Evolutionary conservation across 37 sponge, comb jelly and placozoan genomes (phyloP), one percentile per base, ranked within the genome.

Genomic region (Hexactinellida sp.): DNA sequence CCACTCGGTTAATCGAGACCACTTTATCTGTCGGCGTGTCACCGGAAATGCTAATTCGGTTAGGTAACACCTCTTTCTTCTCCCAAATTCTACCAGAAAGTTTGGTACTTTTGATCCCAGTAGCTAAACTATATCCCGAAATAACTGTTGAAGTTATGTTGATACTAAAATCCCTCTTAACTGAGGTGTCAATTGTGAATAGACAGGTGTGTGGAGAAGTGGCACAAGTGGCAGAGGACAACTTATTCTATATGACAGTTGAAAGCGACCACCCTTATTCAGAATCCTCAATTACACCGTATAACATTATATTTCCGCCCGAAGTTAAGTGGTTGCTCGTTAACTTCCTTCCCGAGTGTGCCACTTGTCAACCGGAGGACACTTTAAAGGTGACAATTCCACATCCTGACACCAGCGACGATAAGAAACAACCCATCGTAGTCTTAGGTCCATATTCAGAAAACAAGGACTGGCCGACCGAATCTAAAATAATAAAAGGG

Each of bases 401-500:
- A n/a, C 86, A 54, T 47, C 37, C 52, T 32, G 54, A 36, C 54
- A 41, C 76, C 34, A 25, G 28, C 34, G 76, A 63, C 76, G 13
- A 10, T 25, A 47, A 47, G 52, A 63, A 63, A 23, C 76, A 10
- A 63, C 76, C 76, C 5, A 10, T 63, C 34, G 13, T 23, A 10
- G 30, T 63, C 25, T 23, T 63, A 3, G 76, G 76, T n/a, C 76
- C 76, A 63, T 63, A 25, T 28, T 63, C 76, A 63, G 76, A 63
- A 23, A 23, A 10, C 21, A 63, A 63, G 30, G 76, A 63, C 13
- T 63, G 76, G 76, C 76, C 76, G 32, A 63, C 76, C 3, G 76
- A 63, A n/a, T 23, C 76, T 7, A 63, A 63, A n/a, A 63, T 63
- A 3, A 63, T 63, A 3, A 63, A 63, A 92, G 92, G 93, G 54